These are phyloP conservation scores for Meteorus cinctellus DNA, from an alignment of 2,888 invertebrate genomes.

Conservation along the genomic window DNA sequence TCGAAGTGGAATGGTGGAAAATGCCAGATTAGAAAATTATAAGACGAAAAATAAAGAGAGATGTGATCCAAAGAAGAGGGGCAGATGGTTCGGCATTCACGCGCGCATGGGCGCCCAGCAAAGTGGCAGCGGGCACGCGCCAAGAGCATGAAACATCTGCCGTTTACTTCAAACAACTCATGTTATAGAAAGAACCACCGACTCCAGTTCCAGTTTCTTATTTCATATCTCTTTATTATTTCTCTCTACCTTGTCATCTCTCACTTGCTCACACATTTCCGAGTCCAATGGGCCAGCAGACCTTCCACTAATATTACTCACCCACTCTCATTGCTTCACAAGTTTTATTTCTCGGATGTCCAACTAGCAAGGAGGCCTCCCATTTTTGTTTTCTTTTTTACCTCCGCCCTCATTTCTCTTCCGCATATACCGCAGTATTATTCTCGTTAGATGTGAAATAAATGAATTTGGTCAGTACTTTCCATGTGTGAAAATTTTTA, in stretches of 20 bases:
- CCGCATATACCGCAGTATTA: not conserved
- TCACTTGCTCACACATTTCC: conserved; percentile 32
- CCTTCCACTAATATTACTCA: not conserved
- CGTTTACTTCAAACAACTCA: conserved; percentile 59
- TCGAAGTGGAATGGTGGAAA: conserved; percentile 4
- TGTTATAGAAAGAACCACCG: conserved; percentile 53
- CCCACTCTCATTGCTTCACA: not conserved
- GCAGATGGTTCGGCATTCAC: conserved; percentile 55
- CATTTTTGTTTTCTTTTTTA: conserved; percentile 17
- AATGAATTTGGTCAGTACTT: conserved; percentile 1
- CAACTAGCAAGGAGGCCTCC: not conserved
- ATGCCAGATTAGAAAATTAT: conserved; percentile 42
- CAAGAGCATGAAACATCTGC: conserved; percentile 70
- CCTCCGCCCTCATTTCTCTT: conserved; percentile 12
- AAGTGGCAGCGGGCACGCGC: conserved; percentile 74
- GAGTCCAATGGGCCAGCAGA: not conserved
- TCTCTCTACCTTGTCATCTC: conserved; percentile 27
- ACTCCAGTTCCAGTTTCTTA: conserved; percentile 61
- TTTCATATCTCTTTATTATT: conserved; percentile 59
- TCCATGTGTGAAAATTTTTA: not conserved
- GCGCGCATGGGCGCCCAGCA: conserved; percentile 57
- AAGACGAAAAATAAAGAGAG: conserved; percentile 31
- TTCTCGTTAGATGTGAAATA: not conserved
- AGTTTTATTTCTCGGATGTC: not conserved
- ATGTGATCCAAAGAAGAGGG: conserved; percentile 42